Evolutionary conservation across 37 sponge, comb jelly and placozoan genomes (phyloP).

Genomic region (Cliona cf. orientalis): DNA sequence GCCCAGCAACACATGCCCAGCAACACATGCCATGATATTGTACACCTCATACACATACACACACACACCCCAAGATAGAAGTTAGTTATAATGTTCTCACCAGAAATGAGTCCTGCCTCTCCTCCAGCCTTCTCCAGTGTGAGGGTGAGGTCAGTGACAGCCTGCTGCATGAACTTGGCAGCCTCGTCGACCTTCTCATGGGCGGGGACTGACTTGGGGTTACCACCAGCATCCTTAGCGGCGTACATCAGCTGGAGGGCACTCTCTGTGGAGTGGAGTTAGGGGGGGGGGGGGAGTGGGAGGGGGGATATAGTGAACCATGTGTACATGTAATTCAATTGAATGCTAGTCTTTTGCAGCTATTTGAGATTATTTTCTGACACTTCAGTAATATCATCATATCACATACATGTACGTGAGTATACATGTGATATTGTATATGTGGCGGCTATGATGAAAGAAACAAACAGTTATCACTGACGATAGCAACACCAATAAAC

Average conservation of each 20-base stretch:
- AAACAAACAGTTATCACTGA: too few species aligned
- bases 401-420: neutral
- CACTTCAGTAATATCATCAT: neutral
- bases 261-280: slow-evolving; percentile 25
- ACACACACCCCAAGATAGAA: too few species aligned
- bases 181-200: slow-evolving; percentile 76
- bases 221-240: slow-evolving; percentile 88
- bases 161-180: slow-evolving; percentile 56
- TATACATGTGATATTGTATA: neutral
- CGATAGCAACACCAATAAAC: too few species aligned
- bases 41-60: neutral
- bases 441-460: neutral
- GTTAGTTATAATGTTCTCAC: slow-evolving; percentile 11
- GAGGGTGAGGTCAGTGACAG: slow-evolving; percentile 68
- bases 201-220: slow-evolving; percentile 61
- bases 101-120: slow-evolving; percentile 68
- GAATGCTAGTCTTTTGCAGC: too few species aligned
- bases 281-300: neutral
- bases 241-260: slow-evolving; percentile 80
- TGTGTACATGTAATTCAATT: neutral
- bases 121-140: slow-evolving; percentile 79
- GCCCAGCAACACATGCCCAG: neutral
- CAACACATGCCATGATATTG: neutral
- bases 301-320: neutral
- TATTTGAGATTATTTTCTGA: too few species aligned